Evolutionary conservation across 1,140 invertebrate species (phyloP), one percentile per base, ranked within the genome.

Genomic region (Paraescarpia echinospica): DNA sequence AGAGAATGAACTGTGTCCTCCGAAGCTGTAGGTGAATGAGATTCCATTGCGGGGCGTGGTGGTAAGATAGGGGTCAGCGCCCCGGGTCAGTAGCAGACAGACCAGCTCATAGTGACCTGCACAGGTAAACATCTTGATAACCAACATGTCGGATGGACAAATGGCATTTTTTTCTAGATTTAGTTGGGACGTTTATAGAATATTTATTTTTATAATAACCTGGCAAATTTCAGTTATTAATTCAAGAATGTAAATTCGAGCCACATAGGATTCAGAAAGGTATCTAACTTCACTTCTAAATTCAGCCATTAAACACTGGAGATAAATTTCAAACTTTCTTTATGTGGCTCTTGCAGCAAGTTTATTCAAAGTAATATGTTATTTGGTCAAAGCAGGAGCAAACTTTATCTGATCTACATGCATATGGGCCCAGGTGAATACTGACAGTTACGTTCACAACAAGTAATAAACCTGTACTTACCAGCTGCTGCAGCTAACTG

Each of bases 31-130:
- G 90, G 34, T 90, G 35, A 41, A 90, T 31, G 35, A 90, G 90
- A 90, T 41, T 77, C 59, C 59, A 77, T 77, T 77, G 41, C 88
- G n/a, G 34, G 34, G 33, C 5, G 98, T 97, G 0, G 98, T 98
- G 0, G 98, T 98, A 0, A 98, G 96, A 95, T 98, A 99, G 0
- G 98, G 98, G 94, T 98, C 97, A 2, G 98, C 98, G 0, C 98
- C 98, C 94, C 98, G 97, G 1, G 97, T 97, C 33, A 98, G 95
- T 0, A 99, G 96, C 12, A 98, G 94, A 9, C 97, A 97, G 0
- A 98, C 97, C 95, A 98, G 97, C 93, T 98, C 98, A 89, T 97
- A 96, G 93, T 98, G 98, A 5, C 98, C 94, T 94, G 59, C n/a
- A 92, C 93, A 48, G 35, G 77, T n/a, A 92, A 34, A 93, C 33